phyloP scores from a whole-genome alignment of 1,140 invertebrate species.

The Anastrepha obliqua region DNA sequence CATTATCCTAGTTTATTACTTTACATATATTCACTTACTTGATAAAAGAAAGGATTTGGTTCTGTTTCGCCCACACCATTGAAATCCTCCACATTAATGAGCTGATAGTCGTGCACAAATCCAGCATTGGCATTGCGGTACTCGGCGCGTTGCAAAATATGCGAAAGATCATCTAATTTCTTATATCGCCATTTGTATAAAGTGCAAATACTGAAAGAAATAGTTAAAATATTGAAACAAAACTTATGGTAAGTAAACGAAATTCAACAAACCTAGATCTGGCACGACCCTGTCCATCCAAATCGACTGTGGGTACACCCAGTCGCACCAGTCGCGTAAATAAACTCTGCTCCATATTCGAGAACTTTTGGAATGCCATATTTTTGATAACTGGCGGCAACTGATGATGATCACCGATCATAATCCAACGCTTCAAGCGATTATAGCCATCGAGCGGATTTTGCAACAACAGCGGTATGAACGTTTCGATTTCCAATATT shows the following conservation, averaged over 20 bases:
- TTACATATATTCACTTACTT: slow-evolving; percentile 76
- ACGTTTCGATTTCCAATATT: slow-evolving; percentile 99
- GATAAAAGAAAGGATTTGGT: slow-evolving; percentile 98
- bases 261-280: slow-evolving; percentile 60
- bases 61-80: slow-evolving; percentile 98
- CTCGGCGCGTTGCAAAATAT: slow-evolving; percentile 88
- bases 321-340: slow-evolving; percentile 97
- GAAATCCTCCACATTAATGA: slow-evolving; percentile 97
- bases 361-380: slow-evolving; percentile 99
- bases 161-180: slow-evolving; percentile 92
- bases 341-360: slow-evolving; percentile 99
- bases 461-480: slow-evolving; percentile 97
- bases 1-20: no score
- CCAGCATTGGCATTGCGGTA: slow-evolving; percentile 94
- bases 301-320: slow-evolving; percentile 96
- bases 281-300: slow-evolving; percentile 98
- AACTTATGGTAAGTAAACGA: not conserved
- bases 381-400: slow-evolving; percentile 99
- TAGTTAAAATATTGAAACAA: slow-evolving; percentile 69
- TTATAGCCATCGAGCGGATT: slow-evolving; percentile 98
- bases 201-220: slow-evolving; percentile 83
- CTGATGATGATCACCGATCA: slow-evolving; percentile 99
- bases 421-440: slow-evolving; percentile 98
- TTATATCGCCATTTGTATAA: slow-evolving; percentile 99
- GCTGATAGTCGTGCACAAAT: slow-evolving; percentile 94